Conservation (phyloP, 2,888 invertebrate genomes). For the Autographa gamma region DNA sequence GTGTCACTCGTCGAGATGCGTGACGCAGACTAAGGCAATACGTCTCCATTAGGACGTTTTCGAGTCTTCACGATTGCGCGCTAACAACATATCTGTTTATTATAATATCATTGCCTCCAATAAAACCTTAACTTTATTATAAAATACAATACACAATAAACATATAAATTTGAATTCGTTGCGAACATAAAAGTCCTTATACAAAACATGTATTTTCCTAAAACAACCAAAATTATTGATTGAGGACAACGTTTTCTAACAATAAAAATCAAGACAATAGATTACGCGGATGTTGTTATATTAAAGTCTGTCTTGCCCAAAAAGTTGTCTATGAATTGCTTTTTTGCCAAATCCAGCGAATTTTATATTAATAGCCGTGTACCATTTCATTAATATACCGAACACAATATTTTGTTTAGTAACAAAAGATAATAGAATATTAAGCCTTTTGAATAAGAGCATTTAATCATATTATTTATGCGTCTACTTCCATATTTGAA, state of each 20-base stretch:
- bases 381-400: slow-evolving; percentile 35
- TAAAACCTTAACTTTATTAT: not conserved
- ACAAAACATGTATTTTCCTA: not conserved
- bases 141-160: not conserved
- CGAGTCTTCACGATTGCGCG: no score
- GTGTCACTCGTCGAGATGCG: no score
- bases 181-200: slow-evolving; percentile 4
- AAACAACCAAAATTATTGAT: slow-evolving; percentile 6
- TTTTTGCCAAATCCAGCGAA: slow-evolving; percentile 35
- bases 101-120: no score
- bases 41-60: no score
- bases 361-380: slow-evolving; percentile 41
- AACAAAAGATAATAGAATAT: slow-evolving; percentile 33
- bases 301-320: slow-evolving; percentile 32
- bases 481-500: slow-evolving; percentile 43
- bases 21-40: no score
- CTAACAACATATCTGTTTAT: no score
- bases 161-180: not conserved
- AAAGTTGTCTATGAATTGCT: slow-evolving; percentile 33
- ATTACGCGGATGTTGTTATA: slow-evolving; percentile 27
- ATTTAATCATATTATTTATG: slow-evolving; percentile 49
- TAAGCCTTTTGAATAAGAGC: slow-evolving; percentile 28
- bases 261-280: slow-evolving; percentile 33
- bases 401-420: slow-evolving; percentile 29
- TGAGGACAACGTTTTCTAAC: slow-evolving; percentile 18